Base-by-base conservation (phyloP, 1,140 invertebrate genomes). In the Palaemon carinicauda region DNA sequence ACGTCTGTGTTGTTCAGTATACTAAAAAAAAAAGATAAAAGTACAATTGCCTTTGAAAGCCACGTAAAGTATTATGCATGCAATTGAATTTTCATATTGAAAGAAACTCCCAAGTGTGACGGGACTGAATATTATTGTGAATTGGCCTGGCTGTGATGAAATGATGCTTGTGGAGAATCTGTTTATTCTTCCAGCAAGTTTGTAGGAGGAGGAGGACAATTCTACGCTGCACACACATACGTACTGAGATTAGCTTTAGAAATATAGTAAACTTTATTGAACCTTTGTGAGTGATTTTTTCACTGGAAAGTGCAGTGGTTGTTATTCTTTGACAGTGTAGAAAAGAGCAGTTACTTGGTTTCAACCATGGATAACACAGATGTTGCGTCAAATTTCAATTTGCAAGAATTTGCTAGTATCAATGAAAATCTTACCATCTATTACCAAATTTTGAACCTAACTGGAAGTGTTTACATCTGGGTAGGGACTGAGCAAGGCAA, bases 391-490 rank as follows among this genome's bases (percentile, higher is more conserved):
- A 53, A 52, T 54, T 52, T 89, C 27, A 50, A 33, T n/a, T 56
- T 87, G 31, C 75, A 81, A n/a, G 87, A 88, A 79, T 88, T 88
- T 60, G 65, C 4, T 29, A 88, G 87, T n/a, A 69, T 85, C 33
- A 65, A 80, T 27, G 87, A 81, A 41, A 73, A 82, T 53, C 24
- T 71, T 17, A 79, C 84, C 31, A 50, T 89, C 10, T 89, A 86
- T 73, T 89, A 89, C 71, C 89, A 89, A 21, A 51, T 89, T 19
- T 82, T 89, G 21, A 75, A 75, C 33, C 77, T 89, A 80, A 65
- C 77, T 24, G 86, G 80, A 33, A 88, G 89, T 79, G 82, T 86
- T 27, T 89, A 88, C 82, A 69, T 88, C 80, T 89, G 89, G 89
- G 87, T 89, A 27, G 89, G 89, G 33, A 89, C 80, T 5, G 82